Conservation (phyloP, 2,888 invertebrate genomes). For the Tupiocoris notatus region DNA sequence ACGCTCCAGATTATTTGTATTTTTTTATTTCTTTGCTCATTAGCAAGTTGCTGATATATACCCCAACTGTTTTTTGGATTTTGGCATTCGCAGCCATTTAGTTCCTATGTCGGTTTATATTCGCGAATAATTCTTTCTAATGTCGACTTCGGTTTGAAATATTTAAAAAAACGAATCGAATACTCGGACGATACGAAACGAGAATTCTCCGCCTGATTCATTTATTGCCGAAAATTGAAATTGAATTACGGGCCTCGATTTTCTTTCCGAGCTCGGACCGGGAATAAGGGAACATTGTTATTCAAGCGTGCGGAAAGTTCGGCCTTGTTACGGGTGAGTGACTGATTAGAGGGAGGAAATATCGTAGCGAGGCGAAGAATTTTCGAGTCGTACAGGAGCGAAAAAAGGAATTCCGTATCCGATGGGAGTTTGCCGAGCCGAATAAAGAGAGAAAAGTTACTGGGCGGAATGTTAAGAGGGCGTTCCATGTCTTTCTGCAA, state of each 20-base stretch:
- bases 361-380: background rate
- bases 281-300: background rate
- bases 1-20: no score
- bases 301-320: background rate
- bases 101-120: no score
- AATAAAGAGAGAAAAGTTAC: background rate
- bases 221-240: background rate
- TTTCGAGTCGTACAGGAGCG: background rate
- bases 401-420: background rate
- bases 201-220: background rate
- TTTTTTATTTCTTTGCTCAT: no score
- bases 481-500: background rate
- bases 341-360: constrained; percentile 14
- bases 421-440: background rate
- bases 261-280: background rate
- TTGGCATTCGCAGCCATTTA: no score
- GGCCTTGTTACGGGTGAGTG: constrained; percentile 12
- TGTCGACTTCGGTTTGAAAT: no score
- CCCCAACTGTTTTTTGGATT: no score
- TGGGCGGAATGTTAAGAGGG: background rate
- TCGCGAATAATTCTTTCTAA: no score
- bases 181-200: background rate
- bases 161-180: no score
- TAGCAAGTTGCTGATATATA: no score
- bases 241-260: background rate